Conservation (phyloP, 2,113 vertebrate genomes). For the Solenodon paradoxus region DNA sequence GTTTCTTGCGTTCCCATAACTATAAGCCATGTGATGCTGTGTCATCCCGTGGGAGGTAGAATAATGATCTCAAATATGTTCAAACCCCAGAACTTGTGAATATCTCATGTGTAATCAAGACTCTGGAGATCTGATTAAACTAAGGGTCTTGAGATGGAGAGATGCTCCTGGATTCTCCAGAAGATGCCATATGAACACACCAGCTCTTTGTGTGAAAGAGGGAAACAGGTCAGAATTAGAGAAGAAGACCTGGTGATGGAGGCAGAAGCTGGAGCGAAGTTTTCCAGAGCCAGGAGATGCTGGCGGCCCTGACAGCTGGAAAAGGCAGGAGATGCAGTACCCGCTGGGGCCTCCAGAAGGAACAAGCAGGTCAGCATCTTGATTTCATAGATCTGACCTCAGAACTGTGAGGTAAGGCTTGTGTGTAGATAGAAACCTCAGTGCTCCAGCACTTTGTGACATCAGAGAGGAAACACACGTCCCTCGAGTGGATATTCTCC, state of each 20-base stretch:
- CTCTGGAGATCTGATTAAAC: too few relatives aligned
- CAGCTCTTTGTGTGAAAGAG: not conserved
- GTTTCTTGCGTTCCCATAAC: too few relatives aligned
- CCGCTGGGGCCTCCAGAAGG: fast-evolving
- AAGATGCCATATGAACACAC: too few relatives aligned
- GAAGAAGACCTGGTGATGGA: not conserved
- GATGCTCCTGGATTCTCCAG: too few relatives aligned
- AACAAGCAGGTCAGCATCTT: fast-evolving
- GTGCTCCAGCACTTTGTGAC: too few relatives aligned
- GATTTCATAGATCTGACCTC: not conserved
- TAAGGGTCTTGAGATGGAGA: not conserved
- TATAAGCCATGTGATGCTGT: fast-evolving
- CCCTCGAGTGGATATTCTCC: not conserved
- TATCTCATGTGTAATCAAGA: fast-evolving
- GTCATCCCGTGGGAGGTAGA: not conserved
- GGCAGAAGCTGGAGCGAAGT: not conserved
- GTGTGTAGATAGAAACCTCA: too few relatives aligned
- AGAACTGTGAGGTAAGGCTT: not conserved
- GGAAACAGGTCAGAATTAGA: not conserved
- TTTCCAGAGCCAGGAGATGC: fast-evolving
- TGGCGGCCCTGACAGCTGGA: not conserved
- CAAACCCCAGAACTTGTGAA: not conserved
- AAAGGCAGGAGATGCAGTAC: too few relatives aligned
- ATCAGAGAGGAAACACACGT: too few relatives aligned
- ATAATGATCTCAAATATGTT: too few relatives aligned